Percentiles rank a stretch among this genome's conserved stretches.
Evolutionary conservation across 2,797 vertebrate genomes (phyloP).

Genomic region (Mormyrops attenuatus): DNA sequence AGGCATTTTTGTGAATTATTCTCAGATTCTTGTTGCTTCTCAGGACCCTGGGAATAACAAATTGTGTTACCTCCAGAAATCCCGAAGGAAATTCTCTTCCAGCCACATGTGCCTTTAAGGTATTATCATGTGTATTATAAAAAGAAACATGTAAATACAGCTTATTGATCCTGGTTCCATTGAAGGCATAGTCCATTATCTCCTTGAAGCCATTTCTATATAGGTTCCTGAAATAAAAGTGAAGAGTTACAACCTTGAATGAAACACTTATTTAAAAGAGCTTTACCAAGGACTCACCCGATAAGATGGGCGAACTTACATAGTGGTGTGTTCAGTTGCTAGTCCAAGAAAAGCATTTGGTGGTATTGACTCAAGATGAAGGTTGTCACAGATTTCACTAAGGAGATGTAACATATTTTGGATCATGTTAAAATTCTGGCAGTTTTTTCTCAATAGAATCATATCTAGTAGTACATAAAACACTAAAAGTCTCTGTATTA

Average conservation of each 20-base stretch:
- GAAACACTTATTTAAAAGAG: neutral
- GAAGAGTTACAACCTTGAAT: neutral
- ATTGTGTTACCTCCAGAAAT: neutral
- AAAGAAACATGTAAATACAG: constrained; percentile 57
- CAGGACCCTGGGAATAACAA: constrained; percentile 59
- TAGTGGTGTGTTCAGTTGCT: constrained; percentile 61
- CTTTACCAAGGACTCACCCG: neutral
- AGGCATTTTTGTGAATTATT: constrained; percentile 69
- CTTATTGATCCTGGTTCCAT: constrained; percentile 74
- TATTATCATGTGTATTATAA: neutral
- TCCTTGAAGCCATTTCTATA: constrained; percentile 84
- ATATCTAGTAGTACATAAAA: neutral
- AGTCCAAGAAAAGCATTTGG: constrained; percentile 72
- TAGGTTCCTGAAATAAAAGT: constrained; percentile 60
- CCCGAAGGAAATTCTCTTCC: neutral
- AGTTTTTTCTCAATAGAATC: neutral
- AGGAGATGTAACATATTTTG: constrained; percentile 28
- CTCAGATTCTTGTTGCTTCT: constrained; percentile 73
- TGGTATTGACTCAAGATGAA: constrained; percentile 69
- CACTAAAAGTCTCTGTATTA: neutral
- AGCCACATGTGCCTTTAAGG: neutral
- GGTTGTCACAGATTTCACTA: constrained; percentile 81
- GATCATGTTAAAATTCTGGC: neutral
- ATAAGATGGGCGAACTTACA: constrained; percentile 42
- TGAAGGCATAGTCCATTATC: constrained; percentile 78